phyloP scores from a whole-genome alignment of 1,140 invertebrate species.

The Zaprionus vittiger region DNA sequence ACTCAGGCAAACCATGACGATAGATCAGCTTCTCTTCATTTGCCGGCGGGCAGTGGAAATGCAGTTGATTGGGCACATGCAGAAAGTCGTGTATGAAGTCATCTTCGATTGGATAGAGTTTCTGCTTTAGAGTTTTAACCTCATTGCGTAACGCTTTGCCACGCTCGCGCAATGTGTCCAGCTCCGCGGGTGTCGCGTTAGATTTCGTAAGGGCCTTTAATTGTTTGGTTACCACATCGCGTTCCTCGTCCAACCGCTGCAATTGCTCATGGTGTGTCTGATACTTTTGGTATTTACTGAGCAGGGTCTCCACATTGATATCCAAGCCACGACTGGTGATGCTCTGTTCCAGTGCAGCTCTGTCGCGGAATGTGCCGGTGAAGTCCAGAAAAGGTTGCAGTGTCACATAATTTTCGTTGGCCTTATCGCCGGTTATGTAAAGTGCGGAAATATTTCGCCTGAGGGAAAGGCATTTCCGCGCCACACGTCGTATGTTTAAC shows the following conservation, averaged over 20 bases:
- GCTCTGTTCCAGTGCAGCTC: constrained; percentile 84
- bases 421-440: constrained; percentile 87
- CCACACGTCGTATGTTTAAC: constrained; percentile 39
- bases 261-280: constrained; percentile 83
- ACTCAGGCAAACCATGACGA: constrained; percentile 52
- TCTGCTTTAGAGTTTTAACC: constrained; percentile 85
- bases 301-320: constrained; percentile 85
- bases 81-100: constrained; percentile 85
- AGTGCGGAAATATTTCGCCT: constrained; percentile 85
- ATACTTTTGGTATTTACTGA: constrained; percentile 86
- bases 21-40: constrained; percentile 83
- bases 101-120: constrained; percentile 86
- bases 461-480: constrained; percentile 11
- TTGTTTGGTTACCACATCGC: constrained; percentile 63
- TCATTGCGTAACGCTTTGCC: constrained; percentile 85
- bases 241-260: constrained; percentile 81
- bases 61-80: constrained; percentile 87
- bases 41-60: constrained; percentile 86
- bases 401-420: constrained; percentile 85
- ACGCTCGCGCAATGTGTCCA: constrained; percentile 84
- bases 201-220: constrained; percentile 64
- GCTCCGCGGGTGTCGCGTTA: constrained; percentile 2
- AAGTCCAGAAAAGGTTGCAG: constrained; percentile 87
- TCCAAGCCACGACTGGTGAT: constrained; percentile 84
- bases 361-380: constrained; percentile 85